phyloP scores from a whole-genome alignment of 1,140 invertebrate genomes.

The Drosophila kepulauana region DNA sequence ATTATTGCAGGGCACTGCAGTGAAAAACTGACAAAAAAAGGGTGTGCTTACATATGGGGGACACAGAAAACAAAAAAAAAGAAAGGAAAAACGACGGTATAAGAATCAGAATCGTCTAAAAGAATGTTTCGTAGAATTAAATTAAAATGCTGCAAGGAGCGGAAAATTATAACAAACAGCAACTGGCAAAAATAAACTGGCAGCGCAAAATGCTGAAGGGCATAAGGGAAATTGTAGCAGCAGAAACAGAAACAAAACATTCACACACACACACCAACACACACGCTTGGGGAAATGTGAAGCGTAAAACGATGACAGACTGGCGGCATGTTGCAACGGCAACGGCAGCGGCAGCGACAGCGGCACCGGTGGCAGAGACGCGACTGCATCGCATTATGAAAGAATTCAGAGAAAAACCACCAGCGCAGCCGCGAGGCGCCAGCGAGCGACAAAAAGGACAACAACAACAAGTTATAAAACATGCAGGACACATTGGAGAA shows the following conservation, averaged over 20 bases:
- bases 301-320: conserved; percentile 51
- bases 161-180: conserved; percentile 78
- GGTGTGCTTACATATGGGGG: no score
- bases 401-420: conserved; percentile 49
- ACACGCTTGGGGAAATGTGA: conserved; percentile 40
- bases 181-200: conserved; percentile 42
- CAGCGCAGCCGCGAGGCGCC: conserved; percentile 27
- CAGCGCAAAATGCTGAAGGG: conserved; percentile 57
- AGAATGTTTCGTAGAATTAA: conserved; percentile 58
- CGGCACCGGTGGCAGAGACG: conserved; percentile 36
- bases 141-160: conserved; percentile 79
- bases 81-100: no score
- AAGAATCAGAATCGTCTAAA: no score
- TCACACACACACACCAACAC: conserved; percentile 27
- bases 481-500: conserved; percentile 23
- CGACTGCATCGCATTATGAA: conserved; percentile 68
- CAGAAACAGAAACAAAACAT: conserved; percentile 77
- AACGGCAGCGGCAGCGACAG: conserved; percentile 38
- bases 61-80: no score
- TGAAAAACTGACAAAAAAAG: no score
- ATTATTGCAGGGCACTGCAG: no score
- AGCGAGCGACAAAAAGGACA: conserved; percentile 18
- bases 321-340: conserved; percentile 37
- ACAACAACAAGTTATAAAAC: background rate
- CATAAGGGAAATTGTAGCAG: conserved; percentile 67